Conservation (phyloP, 2,113 vertebrate species). For the Thomomys bottae region DNA sequence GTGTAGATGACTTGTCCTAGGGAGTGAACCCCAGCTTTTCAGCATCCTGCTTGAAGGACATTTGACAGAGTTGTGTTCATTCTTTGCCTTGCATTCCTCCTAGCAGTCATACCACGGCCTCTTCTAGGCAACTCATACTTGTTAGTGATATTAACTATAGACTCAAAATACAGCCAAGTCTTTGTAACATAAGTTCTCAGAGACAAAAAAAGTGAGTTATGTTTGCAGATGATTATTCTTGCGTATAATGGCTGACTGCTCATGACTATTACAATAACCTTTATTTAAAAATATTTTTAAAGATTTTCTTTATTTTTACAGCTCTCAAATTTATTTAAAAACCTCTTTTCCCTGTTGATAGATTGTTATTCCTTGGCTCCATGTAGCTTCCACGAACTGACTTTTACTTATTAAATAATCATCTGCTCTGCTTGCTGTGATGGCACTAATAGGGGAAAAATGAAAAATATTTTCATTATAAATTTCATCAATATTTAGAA, state of each 20-base stretch:
- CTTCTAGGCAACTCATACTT: background rate
- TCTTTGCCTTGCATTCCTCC: background rate
- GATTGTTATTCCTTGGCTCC: background rate
- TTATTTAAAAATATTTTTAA: background rate
- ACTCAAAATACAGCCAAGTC: background rate
- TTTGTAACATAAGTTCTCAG: background rate
- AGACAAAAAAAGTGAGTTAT: background rate
- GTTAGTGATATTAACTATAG: background rate
- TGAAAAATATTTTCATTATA: conserved; percentile 34
- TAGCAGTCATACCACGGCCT: background rate
- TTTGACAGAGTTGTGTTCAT: background rate
- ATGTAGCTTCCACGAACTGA: conserved; percentile 8
- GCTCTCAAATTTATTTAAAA: background rate
- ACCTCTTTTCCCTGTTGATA: background rate
- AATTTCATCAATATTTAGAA: conserved; percentile 58
- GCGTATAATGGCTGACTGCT: background rate
- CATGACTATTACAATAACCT: background rate
- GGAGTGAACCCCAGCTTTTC: background rate
- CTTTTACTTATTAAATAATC: conserved; percentile 49
- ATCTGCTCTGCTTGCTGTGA: background rate
- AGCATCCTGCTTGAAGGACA: background rate
- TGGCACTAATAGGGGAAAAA: background rate
- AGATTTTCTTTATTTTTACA: background rate
- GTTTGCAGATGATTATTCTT: background rate
- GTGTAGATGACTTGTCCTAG: background rate